phyloP scores from a whole-genome alignment of 2,888 invertebrate genomes.

The Chesias legatella region DNA sequence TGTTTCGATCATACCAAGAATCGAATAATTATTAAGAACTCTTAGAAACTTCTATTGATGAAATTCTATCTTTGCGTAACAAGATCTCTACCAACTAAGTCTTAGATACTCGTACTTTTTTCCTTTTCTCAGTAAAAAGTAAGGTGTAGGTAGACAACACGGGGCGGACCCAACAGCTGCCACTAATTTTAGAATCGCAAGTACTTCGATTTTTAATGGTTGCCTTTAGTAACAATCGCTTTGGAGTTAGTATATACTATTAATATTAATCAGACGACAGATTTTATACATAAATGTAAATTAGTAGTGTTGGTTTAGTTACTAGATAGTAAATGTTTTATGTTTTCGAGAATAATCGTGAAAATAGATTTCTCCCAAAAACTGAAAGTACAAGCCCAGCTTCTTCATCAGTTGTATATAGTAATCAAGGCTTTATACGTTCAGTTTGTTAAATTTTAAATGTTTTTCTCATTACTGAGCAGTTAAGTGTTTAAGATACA shows the following conservation, averaged over 20 bases:
- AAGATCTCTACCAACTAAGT: conserved; percentile 56
- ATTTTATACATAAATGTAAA: no score
- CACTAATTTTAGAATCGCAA: conserved; percentile 56
- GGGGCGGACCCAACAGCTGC: conserved; percentile 59
- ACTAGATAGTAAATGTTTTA: no score
- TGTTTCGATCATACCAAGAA: conserved; percentile 50
- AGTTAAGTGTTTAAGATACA: no score
- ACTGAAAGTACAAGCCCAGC: no score
- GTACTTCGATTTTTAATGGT: conserved; percentile 38
- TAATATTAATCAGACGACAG: conserved; percentile 34
- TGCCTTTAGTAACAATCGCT: conserved; percentile 37
- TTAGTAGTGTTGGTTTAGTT: no score
- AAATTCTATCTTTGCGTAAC: conserved; percentile 74
- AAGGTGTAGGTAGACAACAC: conserved; percentile 47
- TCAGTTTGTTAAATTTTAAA: no score
- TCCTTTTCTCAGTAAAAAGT: conserved; percentile 56
- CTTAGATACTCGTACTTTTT: conserved; percentile 44
- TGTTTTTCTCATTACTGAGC: no score
- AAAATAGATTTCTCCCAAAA: no score
- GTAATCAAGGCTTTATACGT: no score
- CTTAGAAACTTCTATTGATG: conserved; percentile 65
- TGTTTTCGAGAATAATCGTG: no score
- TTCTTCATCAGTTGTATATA: no score
- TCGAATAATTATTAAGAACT: conserved; percentile 68
- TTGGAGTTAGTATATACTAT: conserved; percentile 21